phyloP scores from a whole-genome alignment of 2,888 invertebrate species.

The Leptopilina myrica region DNA sequence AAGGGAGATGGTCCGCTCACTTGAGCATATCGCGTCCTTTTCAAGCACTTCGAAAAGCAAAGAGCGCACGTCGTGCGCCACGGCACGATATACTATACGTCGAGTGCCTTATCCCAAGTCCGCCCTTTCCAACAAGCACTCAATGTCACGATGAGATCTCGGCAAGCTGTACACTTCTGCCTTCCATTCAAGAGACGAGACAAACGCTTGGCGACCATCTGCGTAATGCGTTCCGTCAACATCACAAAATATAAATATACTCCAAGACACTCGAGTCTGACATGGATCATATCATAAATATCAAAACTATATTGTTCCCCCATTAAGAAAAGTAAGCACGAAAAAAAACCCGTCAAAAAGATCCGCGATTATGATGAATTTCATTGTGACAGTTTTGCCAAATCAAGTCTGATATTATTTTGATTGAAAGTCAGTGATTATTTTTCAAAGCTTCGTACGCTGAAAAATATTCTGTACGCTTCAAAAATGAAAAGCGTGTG shows the following conservation, averaged over 20 bases:
- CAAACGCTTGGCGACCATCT: constrained; percentile 62
- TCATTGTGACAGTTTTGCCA: too few relatives aligned
- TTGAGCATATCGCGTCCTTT: constrained; percentile 44
- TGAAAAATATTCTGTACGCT: too few relatives aligned
- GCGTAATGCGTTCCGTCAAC: constrained; percentile 69
- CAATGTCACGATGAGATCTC: constrained; percentile 63
- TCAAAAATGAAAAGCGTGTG: too few relatives aligned
- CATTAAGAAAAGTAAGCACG: not conserved
- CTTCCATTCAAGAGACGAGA: constrained; percentile 54
- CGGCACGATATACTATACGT: constrained; percentile 48
- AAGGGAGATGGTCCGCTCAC: constrained; percentile 42
- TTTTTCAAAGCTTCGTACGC: too few relatives aligned
- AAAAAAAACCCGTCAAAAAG: constrained; percentile 10
- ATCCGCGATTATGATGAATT: too few relatives aligned
- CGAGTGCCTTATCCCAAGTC: constrained; percentile 65
- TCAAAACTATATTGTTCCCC: not conserved
- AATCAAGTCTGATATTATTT: too few relatives aligned
- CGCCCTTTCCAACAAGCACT: constrained; percentile 59
- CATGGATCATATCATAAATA: not conserved
- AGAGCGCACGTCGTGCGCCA: constrained; percentile 45
- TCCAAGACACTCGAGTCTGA: constrained; percentile 31
- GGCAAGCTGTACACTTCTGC: constrained; percentile 59
- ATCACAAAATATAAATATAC: constrained; percentile 49
- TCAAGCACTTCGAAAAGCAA: constrained; percentile 57
- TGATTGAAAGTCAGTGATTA: too few relatives aligned